Base-by-base conservation (phyloP, 1,140 invertebrate species). In the Micrasema longulum region DNA sequence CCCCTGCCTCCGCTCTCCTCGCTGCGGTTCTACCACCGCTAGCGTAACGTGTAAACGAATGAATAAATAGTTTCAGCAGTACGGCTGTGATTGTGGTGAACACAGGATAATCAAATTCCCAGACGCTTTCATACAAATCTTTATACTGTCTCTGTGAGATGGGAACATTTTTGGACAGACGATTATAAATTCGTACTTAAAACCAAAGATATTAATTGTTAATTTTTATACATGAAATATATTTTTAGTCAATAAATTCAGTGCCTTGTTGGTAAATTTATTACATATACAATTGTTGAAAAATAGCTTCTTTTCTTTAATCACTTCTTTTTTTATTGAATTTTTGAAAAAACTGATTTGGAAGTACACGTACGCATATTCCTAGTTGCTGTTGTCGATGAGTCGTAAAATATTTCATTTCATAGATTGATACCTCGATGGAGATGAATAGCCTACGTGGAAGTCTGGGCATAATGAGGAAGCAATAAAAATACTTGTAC, bases 211-310 rank as follows among this genome's bases (percentile, higher is more conserved):
- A 71, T 48, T 55, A 31, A 69, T 73, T 74, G 69, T 74, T 64
- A 52, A 63, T 60, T 71, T 75, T 71, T 60, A 60, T 60, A 57
- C 23, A 62, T 70, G 43, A 60, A 26, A 41, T 67, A 72, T 75
- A 72, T 71, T 71, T 62, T 50, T 71, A 75, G 67, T 48, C 55
- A 62, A 68, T 72, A 53, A 72, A 72, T 36, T 68, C 72, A 71
- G 72, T 76, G 75, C 75, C 75, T 76, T 74, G 72, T 76, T 74
- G 69, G 73, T 73, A 71, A 71, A 71, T 71, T 71, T 71, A 72
- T 76, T 64, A 64, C 50, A 53, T 63, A 63, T 64, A 64, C 60
- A 64, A 45, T 14, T 64, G 67, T 47, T 69, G 67, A 55, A 26
- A 69, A 20, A 35, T 69, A 48, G 31, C 55, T 66, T 69, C 62